Conservation (phyloP, 2,888 invertebrate species). For the Allophyes oxyacanthae region DNA sequence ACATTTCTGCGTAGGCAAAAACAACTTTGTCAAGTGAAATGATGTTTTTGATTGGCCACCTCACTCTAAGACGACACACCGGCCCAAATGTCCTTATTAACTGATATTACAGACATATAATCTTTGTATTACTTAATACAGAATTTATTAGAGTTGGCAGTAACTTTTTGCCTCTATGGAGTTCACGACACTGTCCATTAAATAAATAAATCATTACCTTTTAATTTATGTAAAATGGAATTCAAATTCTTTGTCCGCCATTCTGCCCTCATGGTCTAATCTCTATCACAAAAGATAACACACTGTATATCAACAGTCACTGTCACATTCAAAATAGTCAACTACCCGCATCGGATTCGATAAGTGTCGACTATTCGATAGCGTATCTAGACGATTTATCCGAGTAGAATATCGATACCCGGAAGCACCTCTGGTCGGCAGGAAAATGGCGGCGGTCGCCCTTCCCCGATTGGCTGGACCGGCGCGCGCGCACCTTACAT, state of each 20-base stretch:
- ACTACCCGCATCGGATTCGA: conserved; percentile 53
- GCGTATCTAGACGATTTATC: conserved; percentile 61
- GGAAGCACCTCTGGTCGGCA: conserved; percentile 60
- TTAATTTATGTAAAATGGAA: conserved; percentile 12
- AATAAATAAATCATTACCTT: conserved; percentile 11
- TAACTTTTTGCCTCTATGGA: no score
- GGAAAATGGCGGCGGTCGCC: conserved; percentile 68
- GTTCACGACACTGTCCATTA: no score
- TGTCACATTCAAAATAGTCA: conserved; percentile 58
- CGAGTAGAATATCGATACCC: conserved; percentile 59
- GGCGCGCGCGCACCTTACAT: conserved; percentile 65
- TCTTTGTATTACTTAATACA: no score
- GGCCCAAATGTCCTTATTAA: no score
- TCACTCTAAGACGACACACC: no score
- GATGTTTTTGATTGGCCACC: no score
- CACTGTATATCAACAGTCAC: conserved; percentile 52
- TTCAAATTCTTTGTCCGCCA: conserved; percentile 14
- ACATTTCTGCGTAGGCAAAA: no score
- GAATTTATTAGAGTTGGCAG: no score
- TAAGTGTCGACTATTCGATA: conserved; percentile 62
- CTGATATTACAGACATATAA: no score
- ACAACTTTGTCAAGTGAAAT: no score
- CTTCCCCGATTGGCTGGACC: conserved; percentile 62
- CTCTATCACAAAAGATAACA: conserved; percentile 48
- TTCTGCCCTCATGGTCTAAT: conserved; percentile 23